phyloP scores from a whole-genome alignment of 2,797 vertebrate genomes.

The Hipposideros larvatus region DNA sequence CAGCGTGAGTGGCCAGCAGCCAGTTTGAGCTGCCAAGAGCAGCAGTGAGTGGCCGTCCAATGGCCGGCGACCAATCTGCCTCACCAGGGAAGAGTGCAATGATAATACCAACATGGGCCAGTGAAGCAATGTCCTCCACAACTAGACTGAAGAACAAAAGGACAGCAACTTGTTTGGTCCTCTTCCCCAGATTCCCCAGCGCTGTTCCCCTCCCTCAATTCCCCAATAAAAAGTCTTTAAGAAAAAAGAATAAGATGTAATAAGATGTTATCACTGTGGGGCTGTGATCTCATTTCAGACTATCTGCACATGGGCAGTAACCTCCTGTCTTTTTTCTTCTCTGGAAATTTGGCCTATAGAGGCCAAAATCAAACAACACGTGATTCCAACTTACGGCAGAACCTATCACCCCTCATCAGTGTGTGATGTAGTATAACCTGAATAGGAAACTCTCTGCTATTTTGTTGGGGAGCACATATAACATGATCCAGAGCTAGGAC shows the following conservation, averaged over 20 bases:
- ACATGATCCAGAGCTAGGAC: conserved; percentile 86
- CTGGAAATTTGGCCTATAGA: conserved; percentile 80
- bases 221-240: too few relatives aligned
- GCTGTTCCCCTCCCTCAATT: too few relatives aligned
- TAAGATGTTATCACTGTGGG: neutral
- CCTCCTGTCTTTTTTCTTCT: conserved; percentile 79
- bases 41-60: too few relatives aligned
- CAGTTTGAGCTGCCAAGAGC: too few relatives aligned
- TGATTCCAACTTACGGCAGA: conserved; percentile 81
- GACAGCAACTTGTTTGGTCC: too few relatives aligned
- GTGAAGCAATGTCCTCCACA: too few relatives aligned
- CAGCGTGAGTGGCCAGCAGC: too few relatives aligned
- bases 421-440: conserved; percentile 86
- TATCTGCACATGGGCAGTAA: conserved; percentile 73
- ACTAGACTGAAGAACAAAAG: too few relatives aligned
- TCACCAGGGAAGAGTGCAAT: too few relatives aligned
- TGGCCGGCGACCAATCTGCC: too few relatives aligned
- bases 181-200: too few relatives aligned
- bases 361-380: conserved; percentile 82
- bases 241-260: neutral
- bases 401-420: conserved; percentile 81
- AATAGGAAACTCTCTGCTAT: conserved; percentile 78
- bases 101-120: too few relatives aligned
- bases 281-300: conserved; percentile 72
- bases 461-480: conserved; percentile 83